A percentile compares a stretch with the other conserved stretches of the same genome.
Conservation (phyloP, 2,888 invertebrate genomes). For the Phaonia tiefii region DNA sequence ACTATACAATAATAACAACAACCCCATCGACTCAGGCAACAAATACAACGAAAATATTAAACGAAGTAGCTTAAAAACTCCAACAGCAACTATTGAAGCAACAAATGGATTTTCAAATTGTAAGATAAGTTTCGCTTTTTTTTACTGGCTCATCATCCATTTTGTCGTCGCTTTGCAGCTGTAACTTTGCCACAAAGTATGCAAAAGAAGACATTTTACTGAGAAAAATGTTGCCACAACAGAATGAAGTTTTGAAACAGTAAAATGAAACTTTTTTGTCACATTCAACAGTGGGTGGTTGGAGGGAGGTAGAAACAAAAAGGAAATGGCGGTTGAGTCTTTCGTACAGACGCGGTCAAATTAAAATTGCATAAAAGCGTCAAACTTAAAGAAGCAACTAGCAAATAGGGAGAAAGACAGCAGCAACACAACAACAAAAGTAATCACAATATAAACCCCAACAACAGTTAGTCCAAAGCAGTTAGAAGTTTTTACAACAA, state of each 20-base stretch:
- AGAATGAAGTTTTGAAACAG: slow-evolving; percentile 34
- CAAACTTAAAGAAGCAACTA: slow-evolving; percentile 25
- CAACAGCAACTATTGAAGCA: slow-evolving; percentile 45
- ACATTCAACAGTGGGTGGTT: background rate
- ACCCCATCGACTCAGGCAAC: background rate
- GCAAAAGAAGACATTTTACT: slow-evolving; percentile 26
- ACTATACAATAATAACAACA: slow-evolving; percentile 25
- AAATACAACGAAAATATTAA: slow-evolving; percentile 22
- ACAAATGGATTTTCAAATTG: slow-evolving; percentile 52
- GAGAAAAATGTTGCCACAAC: slow-evolving; percentile 36
- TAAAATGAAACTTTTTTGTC: slow-evolving; percentile 24
- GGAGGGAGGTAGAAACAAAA: background rate
- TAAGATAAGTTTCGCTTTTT: slow-evolving; percentile 8
- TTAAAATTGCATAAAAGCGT: slow-evolving; percentile 42
- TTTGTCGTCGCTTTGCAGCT: slow-evolving; percentile 27
- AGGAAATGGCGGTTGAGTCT: slow-evolving; percentile 15
- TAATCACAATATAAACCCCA: background rate
- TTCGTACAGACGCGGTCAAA: slow-evolving; percentile 32
- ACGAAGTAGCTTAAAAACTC: slow-evolving; percentile 38
- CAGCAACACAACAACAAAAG: background rate
- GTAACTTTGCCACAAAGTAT: slow-evolving; percentile 47
- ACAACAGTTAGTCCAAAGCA: no score
- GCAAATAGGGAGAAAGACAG: background rate
- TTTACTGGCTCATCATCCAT: no score
- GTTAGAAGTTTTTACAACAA: background rate